Conservation (phyloP, 2,888 invertebrate genomes). For the Epiblema foenella region DNA sequence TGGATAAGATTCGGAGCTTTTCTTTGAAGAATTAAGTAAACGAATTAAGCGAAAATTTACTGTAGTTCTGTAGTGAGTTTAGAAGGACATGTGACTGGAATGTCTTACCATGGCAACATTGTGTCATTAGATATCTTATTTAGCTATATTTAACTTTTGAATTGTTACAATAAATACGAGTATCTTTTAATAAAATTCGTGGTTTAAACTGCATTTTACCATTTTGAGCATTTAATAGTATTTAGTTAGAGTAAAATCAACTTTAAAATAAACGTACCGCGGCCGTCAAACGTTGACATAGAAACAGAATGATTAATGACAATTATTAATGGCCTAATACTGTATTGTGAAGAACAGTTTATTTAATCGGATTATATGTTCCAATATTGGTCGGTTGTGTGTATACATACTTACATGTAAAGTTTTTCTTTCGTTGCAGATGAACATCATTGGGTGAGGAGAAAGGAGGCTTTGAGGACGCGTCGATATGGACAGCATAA, state of each 20-base stretch:
- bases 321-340: no score
- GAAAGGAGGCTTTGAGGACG: constrained; percentile 62
- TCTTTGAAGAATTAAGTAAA: constrained; percentile 1
- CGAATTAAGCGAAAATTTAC: constrained; percentile 3
- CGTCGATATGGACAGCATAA: constrained; percentile 53
- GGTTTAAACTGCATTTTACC: no score
- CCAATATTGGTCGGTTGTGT: no score
- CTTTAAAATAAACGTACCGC: no score
- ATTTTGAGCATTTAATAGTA: no score
- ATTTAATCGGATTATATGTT: no score
- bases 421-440: constrained; percentile 52
- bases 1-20: constrained; percentile 8
- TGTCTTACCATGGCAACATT: not conserved
- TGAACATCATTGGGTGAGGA: constrained; percentile 61
- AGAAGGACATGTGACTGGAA: not conserved
- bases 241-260: no score
- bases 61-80: not conserved
- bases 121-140: not conserved
- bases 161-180: not conserved
- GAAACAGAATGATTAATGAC: no score
- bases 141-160: not conserved
- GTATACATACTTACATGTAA: no score
- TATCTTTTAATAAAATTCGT: no score
- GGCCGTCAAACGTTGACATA: no score
- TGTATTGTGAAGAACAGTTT: no score